Evolutionary conservation across 2,113 vertebrate species (phyloP).

Genomic region (Dipodomys spectabilis): DNA sequence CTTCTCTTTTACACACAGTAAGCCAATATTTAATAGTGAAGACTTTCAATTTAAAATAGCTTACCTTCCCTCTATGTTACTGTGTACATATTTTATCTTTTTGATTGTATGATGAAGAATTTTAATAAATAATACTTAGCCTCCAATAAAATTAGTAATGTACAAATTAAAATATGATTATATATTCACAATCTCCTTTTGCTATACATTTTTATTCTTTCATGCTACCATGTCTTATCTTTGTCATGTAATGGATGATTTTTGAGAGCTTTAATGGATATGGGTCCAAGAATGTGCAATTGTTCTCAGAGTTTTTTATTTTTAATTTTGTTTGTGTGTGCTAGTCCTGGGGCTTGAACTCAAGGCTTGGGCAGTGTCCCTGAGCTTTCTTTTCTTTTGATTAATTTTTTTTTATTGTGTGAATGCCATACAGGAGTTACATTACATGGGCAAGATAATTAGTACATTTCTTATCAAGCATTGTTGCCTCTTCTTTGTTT

Average conservation of each 20-base stretch:
- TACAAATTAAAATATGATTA: not conserved
- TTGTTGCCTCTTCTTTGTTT: too few relatives aligned
- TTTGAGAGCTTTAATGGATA: slow-evolving; percentile 28
- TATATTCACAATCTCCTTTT: not conserved
- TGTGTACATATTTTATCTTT: not conserved
- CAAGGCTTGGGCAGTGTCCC: too few relatives aligned
- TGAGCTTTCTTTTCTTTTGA: too few relatives aligned
- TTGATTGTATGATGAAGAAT: not conserved
- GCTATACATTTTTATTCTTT: slow-evolving; percentile 13
- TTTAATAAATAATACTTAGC: not conserved
- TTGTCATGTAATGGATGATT: not conserved
- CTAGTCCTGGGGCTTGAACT: too few relatives aligned
- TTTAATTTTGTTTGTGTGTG: too few relatives aligned
- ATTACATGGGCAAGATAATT: too few relatives aligned
- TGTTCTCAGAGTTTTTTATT: not conserved
- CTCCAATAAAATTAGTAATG: slow-evolving; percentile 1
- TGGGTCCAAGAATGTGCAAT: not conserved
- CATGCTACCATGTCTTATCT: not conserved
- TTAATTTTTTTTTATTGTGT: too few relatives aligned
- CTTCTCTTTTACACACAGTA: not conserved
- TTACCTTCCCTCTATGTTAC: not conserved
- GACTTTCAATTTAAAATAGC: not conserved
- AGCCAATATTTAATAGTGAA: not conserved
- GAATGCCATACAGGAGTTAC: too few relatives aligned
- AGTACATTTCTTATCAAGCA: too few relatives aligned